Percentiles rank a stretch among this genome's conserved stretches.
Evolutionary conservation across 2,888 invertebrate species (phyloP).

Genomic region (Unio pictorum): DNA sequence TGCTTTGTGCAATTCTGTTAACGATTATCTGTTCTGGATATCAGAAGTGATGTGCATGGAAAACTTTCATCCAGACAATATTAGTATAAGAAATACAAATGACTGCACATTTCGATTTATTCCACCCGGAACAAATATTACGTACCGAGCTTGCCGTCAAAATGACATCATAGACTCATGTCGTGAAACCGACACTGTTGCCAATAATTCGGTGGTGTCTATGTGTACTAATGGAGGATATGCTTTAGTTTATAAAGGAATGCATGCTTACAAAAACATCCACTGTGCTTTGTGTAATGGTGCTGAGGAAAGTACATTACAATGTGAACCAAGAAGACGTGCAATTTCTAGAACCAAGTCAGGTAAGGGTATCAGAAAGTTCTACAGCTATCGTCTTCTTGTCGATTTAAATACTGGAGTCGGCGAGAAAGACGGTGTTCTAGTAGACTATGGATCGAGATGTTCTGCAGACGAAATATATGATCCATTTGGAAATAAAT

Average conservation of each 20-base stretch:
- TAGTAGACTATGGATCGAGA: background rate
- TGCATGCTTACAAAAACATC: slow-evolving; percentile 38
- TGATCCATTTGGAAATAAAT: slow-evolving; percentile 27
- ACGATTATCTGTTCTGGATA: slow-evolving; percentile 18
- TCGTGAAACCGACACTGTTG: background rate
- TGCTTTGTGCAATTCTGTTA: slow-evolving; percentile 29
- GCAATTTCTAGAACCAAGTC: background rate
- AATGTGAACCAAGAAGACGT: slow-evolving; percentile 5
- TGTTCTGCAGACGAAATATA: slow-evolving; percentile 30
- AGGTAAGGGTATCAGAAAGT: background rate
- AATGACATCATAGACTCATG: slow-evolving; percentile 5
- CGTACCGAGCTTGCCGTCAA: slow-evolving; percentile 8
- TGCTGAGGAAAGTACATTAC: background rate
- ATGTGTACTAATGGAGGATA: slow-evolving; percentile 12
- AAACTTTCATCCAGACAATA: background rate
- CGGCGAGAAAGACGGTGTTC: background rate
- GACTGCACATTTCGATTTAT: slow-evolving; percentile 5
- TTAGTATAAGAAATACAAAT: background rate
- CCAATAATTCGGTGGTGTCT: background rate
- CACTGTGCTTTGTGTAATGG: slow-evolving; percentile 56
- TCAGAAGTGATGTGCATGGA: slow-evolving; percentile 13
- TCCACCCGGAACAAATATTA: slow-evolving; percentile 4
- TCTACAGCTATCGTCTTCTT: slow-evolving; percentile 15
- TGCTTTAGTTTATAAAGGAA: slow-evolving; percentile 8
- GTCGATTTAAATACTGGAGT: slow-evolving; percentile 17